Evolutionary conservation across 2,113 vertebrate species (phyloP).

Genomic region (Nettapus auritus): DNA sequence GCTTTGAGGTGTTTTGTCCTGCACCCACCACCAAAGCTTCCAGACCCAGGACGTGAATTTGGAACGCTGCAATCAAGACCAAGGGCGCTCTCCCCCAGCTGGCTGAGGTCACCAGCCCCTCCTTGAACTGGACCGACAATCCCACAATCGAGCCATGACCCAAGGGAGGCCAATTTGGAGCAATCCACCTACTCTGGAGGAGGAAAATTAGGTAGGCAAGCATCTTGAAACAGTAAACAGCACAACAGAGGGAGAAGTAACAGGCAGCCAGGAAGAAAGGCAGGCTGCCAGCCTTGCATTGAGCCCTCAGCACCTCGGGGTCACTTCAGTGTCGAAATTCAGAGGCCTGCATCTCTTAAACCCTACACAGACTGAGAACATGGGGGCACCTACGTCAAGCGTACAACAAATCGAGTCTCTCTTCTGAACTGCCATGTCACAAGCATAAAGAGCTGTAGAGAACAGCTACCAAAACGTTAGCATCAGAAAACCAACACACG

Average conservation of each 20-base stretch:
- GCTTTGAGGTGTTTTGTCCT: not conserved
- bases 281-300: not conserved
- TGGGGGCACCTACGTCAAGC: not conserved
- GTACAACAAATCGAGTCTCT: accelerated
- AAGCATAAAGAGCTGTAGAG: not conserved
- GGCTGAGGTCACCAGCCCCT: not conserved
- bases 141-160: not conserved
- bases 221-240: not conserved
- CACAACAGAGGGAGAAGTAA: not conserved
- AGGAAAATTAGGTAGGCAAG: not conserved
- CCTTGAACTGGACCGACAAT: not conserved
- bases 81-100: not conserved
- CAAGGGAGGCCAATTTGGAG: accelerated
- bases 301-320: not conserved
- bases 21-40: not conserved
- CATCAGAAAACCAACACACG: not conserved
- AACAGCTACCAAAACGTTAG: not conserved
- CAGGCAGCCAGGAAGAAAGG: not conserved
- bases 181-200: not conserved
- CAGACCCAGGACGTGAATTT: not conserved
- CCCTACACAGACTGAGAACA: not conserved
- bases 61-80: not conserved
- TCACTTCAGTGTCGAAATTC: not conserved
- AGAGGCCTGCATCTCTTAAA: not conserved
- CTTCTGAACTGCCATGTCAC: not conserved